Evolutionary conservation across 2,888 invertebrate genomes (phyloP).

Genomic region (Drosophila anomelani): DNA sequence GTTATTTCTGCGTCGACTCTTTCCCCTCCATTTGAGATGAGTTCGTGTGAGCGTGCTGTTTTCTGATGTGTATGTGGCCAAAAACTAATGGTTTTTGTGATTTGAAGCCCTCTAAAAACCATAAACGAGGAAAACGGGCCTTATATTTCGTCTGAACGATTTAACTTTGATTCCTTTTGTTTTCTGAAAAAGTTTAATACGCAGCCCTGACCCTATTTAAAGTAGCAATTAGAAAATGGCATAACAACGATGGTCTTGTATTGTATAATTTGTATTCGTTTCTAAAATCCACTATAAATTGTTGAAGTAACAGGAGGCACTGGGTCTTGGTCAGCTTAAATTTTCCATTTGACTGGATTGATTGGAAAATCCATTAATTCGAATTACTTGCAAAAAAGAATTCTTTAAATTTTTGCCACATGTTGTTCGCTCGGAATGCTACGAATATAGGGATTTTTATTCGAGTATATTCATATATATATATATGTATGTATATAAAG

Average conservation of each 20-base stretch:
- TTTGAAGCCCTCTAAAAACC: neutral
- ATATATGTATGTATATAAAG: too few relatives aligned
- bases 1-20: slow-evolving; percentile 56
- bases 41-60: slow-evolving; percentile 15
- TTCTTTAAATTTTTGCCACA: slow-evolving; percentile 49
- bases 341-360: slow-evolving; percentile 22
- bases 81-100: slow-evolving; percentile 24
- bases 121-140: neutral
- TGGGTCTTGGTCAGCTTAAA: neutral
- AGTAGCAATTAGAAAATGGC: neutral
- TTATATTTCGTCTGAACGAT: neutral
- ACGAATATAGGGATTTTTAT: slow-evolving; percentile 10
- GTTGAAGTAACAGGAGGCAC: neutral
- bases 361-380: slow-evolving; percentile 64
- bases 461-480: neutral
- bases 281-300: neutral
- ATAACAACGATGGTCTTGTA: neutral
- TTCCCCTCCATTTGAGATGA: slow-evolving; percentile 15
- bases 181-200: neutral
- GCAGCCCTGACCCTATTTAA: neutral
- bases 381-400: slow-evolving; percentile 69
- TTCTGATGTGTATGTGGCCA: slow-evolving; percentile 8
- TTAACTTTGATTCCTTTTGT: neutral
- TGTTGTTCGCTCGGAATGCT: slow-evolving; percentile 15
- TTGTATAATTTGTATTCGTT: neutral